Base-by-base conservation (phyloP, 2,113 vertebrate genomes). In the Rhipidura dahli region DNA sequence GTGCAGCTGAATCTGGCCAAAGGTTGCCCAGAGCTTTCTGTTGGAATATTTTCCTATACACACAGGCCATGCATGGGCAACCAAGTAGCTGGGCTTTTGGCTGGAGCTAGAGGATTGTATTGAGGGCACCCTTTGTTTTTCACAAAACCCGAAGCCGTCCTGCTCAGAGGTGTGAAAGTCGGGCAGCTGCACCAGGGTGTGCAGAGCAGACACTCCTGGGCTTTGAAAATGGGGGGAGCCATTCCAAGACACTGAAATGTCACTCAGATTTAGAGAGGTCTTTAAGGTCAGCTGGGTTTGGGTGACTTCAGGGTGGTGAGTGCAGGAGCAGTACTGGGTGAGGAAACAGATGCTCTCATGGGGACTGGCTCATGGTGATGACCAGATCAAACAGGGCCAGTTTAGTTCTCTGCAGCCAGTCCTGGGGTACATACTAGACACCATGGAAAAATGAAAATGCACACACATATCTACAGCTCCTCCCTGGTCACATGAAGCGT, bases 281-380 rank as follows among this genome's bases (percentile, higher is more conserved):
- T 20, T 68, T 72, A 28, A 76, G 15, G 10, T 49, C 22, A 49
- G 6, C 63, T 76, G 31, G 4, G 10, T 15, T 64, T 47, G 57
- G 17, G 54, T 76, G 45, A 53, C 15, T 60, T 63, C 11, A 5
- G 18, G 13, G 21, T 17, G 14, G 1, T 31, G 22, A 68, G 15
- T 18, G 51, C 40, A 47, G 44, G 15, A 59, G 26, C 1, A 24
- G 1, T 26, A 19, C 16, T 31, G 2, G 0, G 40, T 60, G n/a
- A 87, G 50, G 54, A 80, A 81, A 57, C 0, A 0, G 15, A 10
- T 66, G 22, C 15, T 61, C 2, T 68, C 22, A 56, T 21, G 33
- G 20, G 4, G 19, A 6, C 24, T 26, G 20, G 31, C 26, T 50
- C 26, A 35, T 0, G 0, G 53, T 4, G 12, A 57, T 23, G 11